These are phyloP conservation scores for Drosophila bunnanda DNA, from an alignment of 2,888 invertebrate genomes.

Conservation along the genomic window DNA sequence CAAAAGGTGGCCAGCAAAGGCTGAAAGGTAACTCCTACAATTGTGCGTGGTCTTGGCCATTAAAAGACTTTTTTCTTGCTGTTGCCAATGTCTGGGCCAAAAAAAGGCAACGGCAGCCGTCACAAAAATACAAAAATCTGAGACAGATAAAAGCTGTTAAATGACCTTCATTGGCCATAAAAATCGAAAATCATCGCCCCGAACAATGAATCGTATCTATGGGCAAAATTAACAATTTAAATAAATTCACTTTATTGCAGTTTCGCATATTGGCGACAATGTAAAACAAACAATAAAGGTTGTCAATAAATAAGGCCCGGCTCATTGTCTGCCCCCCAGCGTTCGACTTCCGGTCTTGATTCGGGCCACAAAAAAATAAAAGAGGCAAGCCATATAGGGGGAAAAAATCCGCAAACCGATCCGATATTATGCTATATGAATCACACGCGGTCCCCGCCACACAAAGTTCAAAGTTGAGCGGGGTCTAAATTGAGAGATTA, in stretches of 20 bases:
- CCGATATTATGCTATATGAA: conserved; percentile 23
- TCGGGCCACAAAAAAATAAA: conserved; percentile 30
- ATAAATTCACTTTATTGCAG: conserved; percentile 73
- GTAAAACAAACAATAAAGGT: conserved; percentile 74
- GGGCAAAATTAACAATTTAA: conserved; percentile 71
- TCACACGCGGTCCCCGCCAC: no score
- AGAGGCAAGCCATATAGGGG: neutral
- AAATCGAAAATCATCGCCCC: conserved; percentile 57
- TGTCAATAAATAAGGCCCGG: conserved; percentile 65
- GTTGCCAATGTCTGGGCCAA: conserved; percentile 47
- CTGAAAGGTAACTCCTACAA: conserved; percentile 52
- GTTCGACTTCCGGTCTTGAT: conserved; percentile 71
- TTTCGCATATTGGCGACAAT: conserved; percentile 74
- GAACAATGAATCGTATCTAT: conserved; percentile 72
- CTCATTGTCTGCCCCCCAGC: conserved; percentile 54
- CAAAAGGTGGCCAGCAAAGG: conserved; percentile 4
- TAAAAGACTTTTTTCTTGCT: conserved; percentile 44
- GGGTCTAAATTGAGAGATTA: conserved; percentile 42
- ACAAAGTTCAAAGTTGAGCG: conserved; percentile 44
- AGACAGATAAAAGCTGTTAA: conserved; percentile 63
- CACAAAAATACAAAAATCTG: conserved; percentile 29
- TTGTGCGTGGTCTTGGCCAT: conserved; percentile 48
- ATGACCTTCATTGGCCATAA: conserved; percentile 78
- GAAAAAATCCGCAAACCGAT: conserved; percentile 21
- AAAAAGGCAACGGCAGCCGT: conserved; percentile 48